Evolutionary conservation across 2,113 vertebrate genomes (phyloP).

Genomic region (Nothocercus nigrocapillus): DNA sequence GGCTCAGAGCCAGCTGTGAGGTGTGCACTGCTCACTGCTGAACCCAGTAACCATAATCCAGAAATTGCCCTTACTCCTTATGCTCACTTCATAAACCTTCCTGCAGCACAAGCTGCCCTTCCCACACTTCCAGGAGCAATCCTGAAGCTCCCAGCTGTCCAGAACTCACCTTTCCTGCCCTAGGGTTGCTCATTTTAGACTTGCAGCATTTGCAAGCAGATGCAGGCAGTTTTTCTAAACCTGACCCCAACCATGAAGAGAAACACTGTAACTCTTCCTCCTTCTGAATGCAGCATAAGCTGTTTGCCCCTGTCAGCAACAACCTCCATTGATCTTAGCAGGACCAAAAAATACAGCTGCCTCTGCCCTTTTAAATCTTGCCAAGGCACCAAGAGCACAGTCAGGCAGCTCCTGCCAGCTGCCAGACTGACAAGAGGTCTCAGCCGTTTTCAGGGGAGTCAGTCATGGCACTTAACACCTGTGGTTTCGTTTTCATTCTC

Average conservation of each 20-base stretch:
- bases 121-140: neutral
- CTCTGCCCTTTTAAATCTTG: neutral
- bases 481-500: neutral
- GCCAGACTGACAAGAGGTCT: neutral
- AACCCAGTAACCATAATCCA: neutral
- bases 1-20: neutral
- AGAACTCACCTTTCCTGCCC: neutral
- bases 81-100: neutral
- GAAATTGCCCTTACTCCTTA: neutral
- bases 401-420: neutral
- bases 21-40: neutral
- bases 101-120: neutral
- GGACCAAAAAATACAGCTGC: neutral
- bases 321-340: neutral
- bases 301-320: neutral
- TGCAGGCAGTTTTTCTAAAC: neutral
- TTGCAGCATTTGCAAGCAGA: neutral
- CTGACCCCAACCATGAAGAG: neutral
- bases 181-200: neutral
- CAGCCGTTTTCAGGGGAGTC: neutral
- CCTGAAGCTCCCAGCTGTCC: neutral
- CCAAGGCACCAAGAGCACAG: neutral
- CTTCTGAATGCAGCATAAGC: neutral
- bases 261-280: neutral
- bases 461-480: neutral